A percentile compares a stretch with the other conserved stretches of the same genome.
Conservation (phyloP, 2,797 vertebrate genomes). For the Argentina silus region DNA sequence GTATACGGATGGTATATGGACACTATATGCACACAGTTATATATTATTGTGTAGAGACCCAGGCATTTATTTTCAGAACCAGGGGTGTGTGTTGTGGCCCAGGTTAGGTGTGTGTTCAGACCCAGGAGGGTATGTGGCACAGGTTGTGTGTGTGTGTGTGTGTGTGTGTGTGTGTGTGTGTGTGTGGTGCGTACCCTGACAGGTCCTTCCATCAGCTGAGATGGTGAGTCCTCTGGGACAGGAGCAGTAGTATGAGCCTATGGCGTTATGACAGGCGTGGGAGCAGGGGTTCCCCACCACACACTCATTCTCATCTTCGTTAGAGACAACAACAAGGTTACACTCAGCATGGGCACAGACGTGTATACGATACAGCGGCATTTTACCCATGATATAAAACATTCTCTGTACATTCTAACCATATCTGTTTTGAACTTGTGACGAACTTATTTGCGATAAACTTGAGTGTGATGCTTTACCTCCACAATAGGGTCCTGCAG, state of each 20-base stretch:
- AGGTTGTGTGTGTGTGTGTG: background rate
- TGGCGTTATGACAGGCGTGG: constrained; percentile 89
- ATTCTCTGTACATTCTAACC: background rate
- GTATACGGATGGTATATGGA: too few species aligned
- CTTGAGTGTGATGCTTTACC: constrained; percentile 72
- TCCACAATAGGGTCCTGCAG: constrained; percentile 87
- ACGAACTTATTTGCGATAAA: background rate
- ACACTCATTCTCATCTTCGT: constrained; percentile 94
- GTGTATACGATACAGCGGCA: too few species aligned
- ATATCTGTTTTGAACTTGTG: background rate
- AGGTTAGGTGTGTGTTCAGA: background rate
- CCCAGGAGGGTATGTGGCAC: background rate
- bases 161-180: background rate
- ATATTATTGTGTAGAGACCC: too few species aligned
- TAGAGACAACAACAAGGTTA: background rate
- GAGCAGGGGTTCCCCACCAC: constrained; percentile 86
- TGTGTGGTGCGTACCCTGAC: constrained; percentile 83
- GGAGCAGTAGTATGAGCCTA: constrained; percentile 94
- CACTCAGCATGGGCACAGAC: too few species aligned
- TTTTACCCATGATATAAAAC: background rate
- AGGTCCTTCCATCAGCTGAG: constrained; percentile 90
- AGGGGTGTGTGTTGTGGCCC: background rate
- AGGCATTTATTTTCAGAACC: too few species aligned
- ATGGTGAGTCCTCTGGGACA: constrained; percentile 91
- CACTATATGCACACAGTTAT: too few species aligned